Conservation (phyloP, 2,797 vertebrate species). For the Bradypodion pumilum region DNA sequence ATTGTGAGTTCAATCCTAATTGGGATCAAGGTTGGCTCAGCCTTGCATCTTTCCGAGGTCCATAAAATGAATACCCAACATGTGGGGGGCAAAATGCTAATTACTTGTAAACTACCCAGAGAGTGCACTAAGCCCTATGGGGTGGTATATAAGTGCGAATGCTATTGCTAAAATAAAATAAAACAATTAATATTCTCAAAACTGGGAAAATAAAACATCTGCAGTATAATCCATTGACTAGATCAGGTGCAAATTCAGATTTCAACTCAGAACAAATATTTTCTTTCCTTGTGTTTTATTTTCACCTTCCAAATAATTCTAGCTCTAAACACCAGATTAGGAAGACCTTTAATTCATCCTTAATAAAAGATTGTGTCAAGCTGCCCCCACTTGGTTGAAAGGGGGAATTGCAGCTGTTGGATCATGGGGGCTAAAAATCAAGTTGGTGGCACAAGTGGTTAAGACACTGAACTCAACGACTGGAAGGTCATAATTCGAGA, state of each 20-base stretch:
- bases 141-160: too few relatives aligned
- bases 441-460: too few relatives aligned
- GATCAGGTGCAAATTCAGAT: neutral
- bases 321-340: neutral
- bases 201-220: neutral
- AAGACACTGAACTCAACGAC: too few relatives aligned
- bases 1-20: too few relatives aligned
- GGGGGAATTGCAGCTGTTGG: neutral
- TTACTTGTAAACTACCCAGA: too few relatives aligned
- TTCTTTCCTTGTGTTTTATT: neutral
- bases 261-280: neutral
- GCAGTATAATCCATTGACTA: neutral
- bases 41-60: too few relatives aligned
- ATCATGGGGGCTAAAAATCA: neutral
- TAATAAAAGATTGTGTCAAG: neutral
- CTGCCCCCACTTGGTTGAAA: neutral
- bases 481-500: too few relatives aligned
- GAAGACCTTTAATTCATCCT: neutral
- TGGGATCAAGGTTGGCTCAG: too few relatives aligned
- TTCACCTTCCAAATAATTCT: neutral
- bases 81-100: too few relatives aligned
- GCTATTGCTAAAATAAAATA: too few relatives aligned
- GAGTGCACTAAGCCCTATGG: too few relatives aligned
- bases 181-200: neutral
- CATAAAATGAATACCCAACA: too few relatives aligned